These are phyloP conservation scores for Aphelinus certus DNA, from an alignment of 1,140 invertebrate genomes.

Conservation along the genomic window DNA sequence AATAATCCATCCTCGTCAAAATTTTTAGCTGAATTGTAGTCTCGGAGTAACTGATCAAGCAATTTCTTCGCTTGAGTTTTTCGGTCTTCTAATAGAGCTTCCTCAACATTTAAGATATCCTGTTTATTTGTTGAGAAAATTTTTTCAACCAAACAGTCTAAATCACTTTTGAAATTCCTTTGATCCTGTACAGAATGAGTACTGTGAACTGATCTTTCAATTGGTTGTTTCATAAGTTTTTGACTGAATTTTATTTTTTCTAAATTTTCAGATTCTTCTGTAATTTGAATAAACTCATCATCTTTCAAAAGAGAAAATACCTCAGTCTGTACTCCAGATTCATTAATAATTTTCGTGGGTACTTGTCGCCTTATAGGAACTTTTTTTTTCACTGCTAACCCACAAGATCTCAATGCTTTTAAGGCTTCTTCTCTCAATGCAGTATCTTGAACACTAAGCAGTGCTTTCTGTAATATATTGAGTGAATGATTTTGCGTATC, in stretches of 20 bases:
- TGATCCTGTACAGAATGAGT: neutral
- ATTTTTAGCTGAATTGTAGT: constrained; percentile 40
- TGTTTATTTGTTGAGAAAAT: constrained; percentile 22
- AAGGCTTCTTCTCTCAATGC: constrained; percentile 44
- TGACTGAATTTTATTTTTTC: constrained; percentile 37
- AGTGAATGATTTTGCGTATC: too few relatives aligned
- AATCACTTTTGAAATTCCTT: constrained; percentile 26
- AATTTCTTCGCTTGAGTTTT: neutral
- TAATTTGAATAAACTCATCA: constrained; percentile 40
- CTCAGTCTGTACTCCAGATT: constrained; percentile 45
- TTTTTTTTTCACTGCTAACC: constrained; percentile 40
- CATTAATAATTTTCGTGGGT: constrained; percentile 36
- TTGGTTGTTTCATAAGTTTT: constrained; percentile 12
- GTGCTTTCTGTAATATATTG: too few relatives aligned
- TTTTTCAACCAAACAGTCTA: constrained; percentile 5
- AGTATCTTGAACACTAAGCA: constrained; percentile 44
- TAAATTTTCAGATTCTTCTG: constrained; percentile 30
- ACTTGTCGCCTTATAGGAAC: constrained; percentile 35
- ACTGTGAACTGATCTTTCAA: neutral
- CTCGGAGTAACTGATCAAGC: constrained; percentile 40
- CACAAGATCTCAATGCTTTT: constrained; percentile 45
- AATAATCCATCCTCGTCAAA: constrained; percentile 49
- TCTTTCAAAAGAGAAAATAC: constrained; percentile 46
- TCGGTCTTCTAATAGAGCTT: constrained; percentile 28
- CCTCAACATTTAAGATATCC: constrained; percentile 5